phyloP scores from a whole-genome alignment of 1,140 invertebrate genomes.

The silkworm (Bombyx mori) region DNA sequence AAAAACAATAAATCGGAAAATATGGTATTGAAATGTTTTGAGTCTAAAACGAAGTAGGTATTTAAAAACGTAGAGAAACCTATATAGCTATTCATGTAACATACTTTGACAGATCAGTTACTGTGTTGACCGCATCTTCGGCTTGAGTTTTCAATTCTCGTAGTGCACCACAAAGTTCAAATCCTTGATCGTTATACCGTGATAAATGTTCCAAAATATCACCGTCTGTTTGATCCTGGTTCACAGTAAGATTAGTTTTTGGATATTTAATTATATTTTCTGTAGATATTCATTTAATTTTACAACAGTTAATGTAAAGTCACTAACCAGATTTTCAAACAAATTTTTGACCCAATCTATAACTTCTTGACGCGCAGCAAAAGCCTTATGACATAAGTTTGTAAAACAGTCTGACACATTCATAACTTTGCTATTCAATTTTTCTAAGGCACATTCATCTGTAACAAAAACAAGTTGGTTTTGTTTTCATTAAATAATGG shows the following conservation, averaged over 20 bases:
- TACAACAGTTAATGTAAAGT: too few species aligned
- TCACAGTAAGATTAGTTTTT: neutral
- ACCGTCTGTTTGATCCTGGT: conserved; percentile 27
- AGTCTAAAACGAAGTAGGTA: too few species aligned
- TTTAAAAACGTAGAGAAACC: neutral
- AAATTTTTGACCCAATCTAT: conserved; percentile 50
- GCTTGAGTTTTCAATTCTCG: conserved; percentile 38
- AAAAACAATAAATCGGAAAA: too few species aligned
- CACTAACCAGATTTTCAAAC: conserved; percentile 9
- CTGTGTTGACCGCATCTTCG: conserved; percentile 33
- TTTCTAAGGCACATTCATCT: conserved; percentile 40
- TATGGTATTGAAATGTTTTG: too few species aligned
- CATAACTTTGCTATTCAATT: conserved; percentile 34
- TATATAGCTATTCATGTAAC: neutral
- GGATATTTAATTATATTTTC: too few species aligned
- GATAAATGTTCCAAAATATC: conserved; percentile 38
- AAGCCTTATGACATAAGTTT: conserved; percentile 52
- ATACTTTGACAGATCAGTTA: conserved; percentile 50
- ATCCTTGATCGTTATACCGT: conserved; percentile 42
- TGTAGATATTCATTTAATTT: too few species aligned
- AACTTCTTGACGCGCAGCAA: conserved; percentile 49
- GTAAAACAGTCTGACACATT: conserved; percentile 44
- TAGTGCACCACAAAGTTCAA: conserved; percentile 45
- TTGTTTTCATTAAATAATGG: neutral
- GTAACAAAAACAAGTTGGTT: conserved; percentile 4